These are phyloP conservation scores for Chymomyza caudatula DNA, from an alignment of 2,888 invertebrate genomes.

Conservation along the genomic window DNA sequence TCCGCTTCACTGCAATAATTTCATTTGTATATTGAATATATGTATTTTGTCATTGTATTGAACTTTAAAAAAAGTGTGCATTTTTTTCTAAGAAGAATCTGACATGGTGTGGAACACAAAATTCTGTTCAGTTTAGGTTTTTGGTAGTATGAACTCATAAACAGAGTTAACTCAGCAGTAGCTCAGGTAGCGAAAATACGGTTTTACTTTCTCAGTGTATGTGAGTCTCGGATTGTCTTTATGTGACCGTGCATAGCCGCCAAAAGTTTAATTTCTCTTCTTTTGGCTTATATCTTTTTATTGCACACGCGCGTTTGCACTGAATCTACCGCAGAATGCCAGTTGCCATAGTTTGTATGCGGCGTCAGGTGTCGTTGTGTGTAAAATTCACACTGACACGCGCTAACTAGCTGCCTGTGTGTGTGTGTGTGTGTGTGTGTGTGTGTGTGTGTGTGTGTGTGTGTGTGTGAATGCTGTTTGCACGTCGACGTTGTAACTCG, in stretches of 20 bases:
- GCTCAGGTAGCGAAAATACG: neutral
- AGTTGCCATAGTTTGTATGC: constrained; percentile 57
- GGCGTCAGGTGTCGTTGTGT: constrained; percentile 65
- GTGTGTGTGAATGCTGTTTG: constrained; percentile 26
- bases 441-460: constrained; percentile 6
- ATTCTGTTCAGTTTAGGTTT: too few species aligned
- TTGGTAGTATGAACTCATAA: too few species aligned
- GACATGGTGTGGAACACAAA: too few species aligned
- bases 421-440: constrained; percentile 2
- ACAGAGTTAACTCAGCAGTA: too few species aligned
- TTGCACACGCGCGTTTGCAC: constrained; percentile 48
- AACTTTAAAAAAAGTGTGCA: too few species aligned
- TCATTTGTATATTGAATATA: too few species aligned
- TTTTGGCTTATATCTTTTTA: constrained; percentile 55
- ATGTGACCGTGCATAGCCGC: neutral
- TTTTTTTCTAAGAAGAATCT: too few species aligned
- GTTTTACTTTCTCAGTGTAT: neutral
- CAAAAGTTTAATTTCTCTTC: constrained; percentile 5
- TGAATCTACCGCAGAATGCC: constrained; percentile 53
- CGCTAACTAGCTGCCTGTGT: constrained; percentile 58
- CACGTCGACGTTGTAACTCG: constrained; percentile 68
- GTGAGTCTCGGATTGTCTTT: neutral
- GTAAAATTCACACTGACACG: constrained; percentile 71
- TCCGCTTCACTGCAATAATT: too few species aligned
- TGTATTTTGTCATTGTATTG: too few species aligned